Evolutionary conservation across 2,888 invertebrate genomes (phyloP), one percentile per base, ranked within the genome.

Genomic region (Timandra comae): DNA sequence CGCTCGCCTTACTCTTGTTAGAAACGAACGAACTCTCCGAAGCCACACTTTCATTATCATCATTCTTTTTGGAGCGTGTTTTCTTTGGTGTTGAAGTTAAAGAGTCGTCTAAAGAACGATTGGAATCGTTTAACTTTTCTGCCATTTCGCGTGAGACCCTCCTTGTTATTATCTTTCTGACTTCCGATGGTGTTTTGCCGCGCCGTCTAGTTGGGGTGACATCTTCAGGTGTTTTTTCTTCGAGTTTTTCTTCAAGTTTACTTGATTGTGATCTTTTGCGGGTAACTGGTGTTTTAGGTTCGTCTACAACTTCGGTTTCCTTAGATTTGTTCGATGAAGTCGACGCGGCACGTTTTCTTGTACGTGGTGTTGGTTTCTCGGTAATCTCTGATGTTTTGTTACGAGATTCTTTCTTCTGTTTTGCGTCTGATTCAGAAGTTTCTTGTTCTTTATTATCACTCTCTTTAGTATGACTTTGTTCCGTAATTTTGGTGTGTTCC

Each of bases 81-180:
- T 74, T 58, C 35, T 58, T 71, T 0, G 84, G 81, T 1, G 80
- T 81, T 2, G 52, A 29, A 1, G 53, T 33, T 2, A 55, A 16
- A 2, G 52, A 58, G 12, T 73, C 76, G 7, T 78, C 73, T 2
- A 60, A 10, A 21, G 49, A 35, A 25, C 33, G 36, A 9, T 59
- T 66, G 1, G 66, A 63, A 21, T 75, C 72, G 8, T 76, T 74
- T 1, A 54, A 30, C 29, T 57, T 69, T 20, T 66, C 76, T 0
- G 61, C 56, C 35, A 78, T 52, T 42, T 84, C 84, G 41, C 63
- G 69, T 0, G 84, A 82, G n/a, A 71, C 69, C 0, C 80, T 62
- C 34, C 82, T 53, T 0, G 82, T 82, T 8, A 84, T 56, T 5
- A 84, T 78, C 37, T 64, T 73, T 21, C 79, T 59, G 0, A 70